Conservation (phyloP, 2,797 vertebrate genomes). For the Poeciliopsis paucimaculata region DNA sequence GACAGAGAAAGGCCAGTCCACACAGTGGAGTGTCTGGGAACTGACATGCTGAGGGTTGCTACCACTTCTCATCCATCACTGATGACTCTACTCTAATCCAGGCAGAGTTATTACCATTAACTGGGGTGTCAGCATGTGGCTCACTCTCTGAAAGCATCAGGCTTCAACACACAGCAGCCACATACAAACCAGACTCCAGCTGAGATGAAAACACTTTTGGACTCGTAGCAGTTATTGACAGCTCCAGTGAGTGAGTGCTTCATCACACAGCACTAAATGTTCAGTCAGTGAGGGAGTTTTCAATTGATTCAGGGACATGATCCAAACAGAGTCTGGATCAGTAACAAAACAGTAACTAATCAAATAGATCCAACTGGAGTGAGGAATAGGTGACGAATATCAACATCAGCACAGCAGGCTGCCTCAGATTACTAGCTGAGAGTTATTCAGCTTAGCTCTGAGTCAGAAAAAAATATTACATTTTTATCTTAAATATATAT, state of each 20-base stretch:
- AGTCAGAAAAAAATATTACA: neutral
- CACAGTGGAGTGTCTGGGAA: neutral
- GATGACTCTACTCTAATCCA: neutral
- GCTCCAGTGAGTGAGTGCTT: neutral
- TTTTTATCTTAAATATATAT: neutral
- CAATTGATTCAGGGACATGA: neutral
- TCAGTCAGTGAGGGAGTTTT: neutral
- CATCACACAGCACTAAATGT: neutral
- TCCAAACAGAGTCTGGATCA: neutral
- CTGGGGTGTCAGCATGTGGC: neutral
- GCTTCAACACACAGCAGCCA: neutral
- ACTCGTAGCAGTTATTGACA: neutral
- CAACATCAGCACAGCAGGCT: neutral
- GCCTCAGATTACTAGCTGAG: neutral
- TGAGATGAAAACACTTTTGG: neutral
- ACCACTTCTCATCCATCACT: neutral
- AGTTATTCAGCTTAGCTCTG: neutral
- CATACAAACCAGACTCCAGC: neutral
- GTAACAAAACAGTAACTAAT: neutral
- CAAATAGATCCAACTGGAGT: neutral
- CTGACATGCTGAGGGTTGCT: neutral
- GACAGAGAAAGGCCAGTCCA: neutral
- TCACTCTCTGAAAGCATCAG: neutral
- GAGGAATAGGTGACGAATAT: neutral
- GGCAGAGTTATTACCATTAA: neutral